A percentile compares a stretch with the other conserved stretches of the same genome.
Evolutionary conservation across 2,113 vertebrate genomes (phyloP).

Genomic region (Ophthalmolycus amberensis): DNA sequence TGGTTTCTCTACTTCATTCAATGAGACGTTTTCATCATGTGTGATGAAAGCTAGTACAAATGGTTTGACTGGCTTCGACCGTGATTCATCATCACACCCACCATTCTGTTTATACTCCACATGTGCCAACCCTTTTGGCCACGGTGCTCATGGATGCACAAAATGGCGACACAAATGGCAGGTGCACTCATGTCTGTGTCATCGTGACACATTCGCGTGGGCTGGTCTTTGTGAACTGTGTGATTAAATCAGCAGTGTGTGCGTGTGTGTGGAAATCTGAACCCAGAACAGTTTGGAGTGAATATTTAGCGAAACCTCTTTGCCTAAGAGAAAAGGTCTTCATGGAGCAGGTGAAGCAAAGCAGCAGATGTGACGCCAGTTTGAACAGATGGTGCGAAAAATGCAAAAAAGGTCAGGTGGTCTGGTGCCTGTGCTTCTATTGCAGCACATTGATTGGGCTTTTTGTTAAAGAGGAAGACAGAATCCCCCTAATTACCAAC

Average conservation of each 20-base stretch:
- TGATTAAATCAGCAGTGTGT: constrained; percentile 32
- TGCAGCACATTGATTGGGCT: constrained; percentile 38
- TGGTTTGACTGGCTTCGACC: constrained; percentile 1
- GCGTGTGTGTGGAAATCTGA: constrained; percentile 9
- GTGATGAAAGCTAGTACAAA: constrained; percentile 1
- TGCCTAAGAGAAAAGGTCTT: constrained; percentile 28
- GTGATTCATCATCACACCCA: constrained; percentile 1
- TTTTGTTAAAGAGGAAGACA: constrained; percentile 30
- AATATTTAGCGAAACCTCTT: constrained; percentile 30
- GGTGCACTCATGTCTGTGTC: constrained; percentile 16
- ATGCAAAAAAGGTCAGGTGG: constrained; percentile 60
- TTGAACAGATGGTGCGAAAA: constrained; percentile 66
- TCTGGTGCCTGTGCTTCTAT: constrained; percentile 23
- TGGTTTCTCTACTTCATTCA: not conserved
- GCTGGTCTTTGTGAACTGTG: constrained; percentile 6
- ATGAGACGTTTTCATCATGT: not conserved
- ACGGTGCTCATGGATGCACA: not conserved
- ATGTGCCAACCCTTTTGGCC: not conserved
- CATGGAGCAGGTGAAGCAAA: constrained; percentile 47
- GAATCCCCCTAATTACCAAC: constrained; percentile 50
- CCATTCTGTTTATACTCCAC: not conserved
- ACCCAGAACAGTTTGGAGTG: not conserved
- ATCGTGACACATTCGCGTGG: not conserved
- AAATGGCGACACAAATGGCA: not conserved
- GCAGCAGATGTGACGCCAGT: constrained; percentile 61